Conservation (phyloP, 1,140 invertebrate species). For the Drosophila sulfurigaster region DNA sequence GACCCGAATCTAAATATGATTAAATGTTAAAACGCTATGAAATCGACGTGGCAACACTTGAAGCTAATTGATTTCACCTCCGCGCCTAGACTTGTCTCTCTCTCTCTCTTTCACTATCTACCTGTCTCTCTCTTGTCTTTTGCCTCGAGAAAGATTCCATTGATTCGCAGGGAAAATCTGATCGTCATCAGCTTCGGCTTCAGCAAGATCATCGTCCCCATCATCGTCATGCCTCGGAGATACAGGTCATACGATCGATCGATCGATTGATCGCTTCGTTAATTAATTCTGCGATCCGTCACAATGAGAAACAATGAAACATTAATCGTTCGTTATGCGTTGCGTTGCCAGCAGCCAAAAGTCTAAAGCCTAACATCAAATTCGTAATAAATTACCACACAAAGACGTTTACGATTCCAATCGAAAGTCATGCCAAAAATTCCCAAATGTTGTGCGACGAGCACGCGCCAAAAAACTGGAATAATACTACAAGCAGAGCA, state of each 20-base stretch:
- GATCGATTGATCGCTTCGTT: constrained; percentile 10
- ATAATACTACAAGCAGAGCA: not conserved
- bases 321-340: constrained; percentile 45
- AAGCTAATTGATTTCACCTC: constrained; percentile 13
- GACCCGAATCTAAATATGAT: constrained; percentile 46
- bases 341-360: constrained; percentile 18
- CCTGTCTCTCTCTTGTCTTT: too few relatives aligned
- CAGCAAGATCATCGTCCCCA: not conserved
- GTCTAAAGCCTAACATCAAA: not conserved
- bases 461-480: not conserved
- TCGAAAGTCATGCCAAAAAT: not conserved
- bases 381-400: constrained; percentile 28
- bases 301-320: constrained; percentile 17
- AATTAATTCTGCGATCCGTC: constrained; percentile 45
- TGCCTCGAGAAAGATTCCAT: not conserved
- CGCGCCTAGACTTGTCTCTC: not conserved
- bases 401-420: constrained; percentile 12
- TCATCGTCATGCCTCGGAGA: constrained; percentile 7
- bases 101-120: too few relatives aligned
- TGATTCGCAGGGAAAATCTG: constrained; percentile 7
- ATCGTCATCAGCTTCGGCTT: not conserved
- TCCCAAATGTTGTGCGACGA: not conserved
- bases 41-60: not conserved
- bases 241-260: constrained; percentile 29
- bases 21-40: constrained; percentile 21